Evolutionary conservation across 2,113 vertebrate genomes (phyloP), one percentile per base, ranked within the genome.

Genomic region (Poeciliopsis prolifica): DNA sequence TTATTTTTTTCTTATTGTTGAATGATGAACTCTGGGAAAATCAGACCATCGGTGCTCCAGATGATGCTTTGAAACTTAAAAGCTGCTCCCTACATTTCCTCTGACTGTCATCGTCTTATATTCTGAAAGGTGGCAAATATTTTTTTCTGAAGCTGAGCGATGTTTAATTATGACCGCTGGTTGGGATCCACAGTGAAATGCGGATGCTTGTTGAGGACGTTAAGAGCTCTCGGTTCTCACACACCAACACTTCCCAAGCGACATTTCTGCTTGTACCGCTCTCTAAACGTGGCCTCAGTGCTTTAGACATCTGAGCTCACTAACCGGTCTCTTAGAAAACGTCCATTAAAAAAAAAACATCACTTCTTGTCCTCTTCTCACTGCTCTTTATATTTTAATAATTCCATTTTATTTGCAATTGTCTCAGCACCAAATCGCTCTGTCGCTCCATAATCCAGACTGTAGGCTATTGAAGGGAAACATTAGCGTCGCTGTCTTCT

Each of bases 401-500:
- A 85, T 89, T 82, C 61, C 22, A 80, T 86, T 89, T 86, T 86
- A 76, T 44, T 22, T 75, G 72, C 76, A 80, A 81, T 93, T 87
- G 91, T 90, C 83, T 90, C 64, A 10, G 67, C 76, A 81, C 84
- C 70, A 64, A 85, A 90, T 87, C 79, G n/a, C 84, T 82, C 88
- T 82, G 89, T 85, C 75, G 68, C 89, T 86, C 78, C 61, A 75
- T 92, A 92, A 93, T 92, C 90, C 86, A 4, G 83, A 89, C 92
- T 87, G 69, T 58, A 89, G 91, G 91, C 90, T 85, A 88, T 79
- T 75, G 84, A 60, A 31, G 62, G 74, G 75, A 19, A 10, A 42
- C 89, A 93, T 91, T 90, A 89, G 84, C 87, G 92, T 89, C 85
- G 7, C 33, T 66, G 61, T 84, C 90, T 90, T 83, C 74, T 81